phyloP scores from a whole-genome alignment of 2,888 invertebrate genomes.

The Lobophora halterata region DNA sequence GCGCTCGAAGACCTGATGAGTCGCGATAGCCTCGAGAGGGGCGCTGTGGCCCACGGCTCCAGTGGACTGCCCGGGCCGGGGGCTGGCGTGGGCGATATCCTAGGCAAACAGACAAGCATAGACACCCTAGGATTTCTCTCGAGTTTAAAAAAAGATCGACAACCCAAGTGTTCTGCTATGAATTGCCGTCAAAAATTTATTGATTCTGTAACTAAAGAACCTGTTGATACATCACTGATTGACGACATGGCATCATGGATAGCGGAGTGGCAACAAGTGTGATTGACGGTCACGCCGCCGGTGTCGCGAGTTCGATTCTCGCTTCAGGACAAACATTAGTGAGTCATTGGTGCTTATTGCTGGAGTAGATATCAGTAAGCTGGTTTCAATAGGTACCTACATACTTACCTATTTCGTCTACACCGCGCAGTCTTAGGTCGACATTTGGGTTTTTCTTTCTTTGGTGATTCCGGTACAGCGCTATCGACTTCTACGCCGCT shows the following conservation, averaged over 20 bases:
- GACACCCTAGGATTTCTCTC: background rate
- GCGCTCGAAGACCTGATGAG: slow-evolving; percentile 60
- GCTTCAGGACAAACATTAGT: no score
- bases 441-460: slow-evolving; percentile 39
- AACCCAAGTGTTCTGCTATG: no score
- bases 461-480: slow-evolving; percentile 44
- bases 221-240: no score
- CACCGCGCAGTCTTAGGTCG: slow-evolving; percentile 65
- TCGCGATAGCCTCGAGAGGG: slow-evolving; percentile 60
- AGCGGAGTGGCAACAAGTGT: no score
- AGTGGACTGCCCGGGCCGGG: slow-evolving; percentile 58
- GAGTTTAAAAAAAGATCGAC: no score
- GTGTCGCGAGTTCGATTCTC: no score
- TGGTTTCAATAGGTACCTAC: background rate
- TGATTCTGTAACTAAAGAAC: no score
- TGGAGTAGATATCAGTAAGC: no score
- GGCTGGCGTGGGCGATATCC: slow-evolving; percentile 57
- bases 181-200: no score
- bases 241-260: no score
- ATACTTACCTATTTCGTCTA: slow-evolving; percentile 54
- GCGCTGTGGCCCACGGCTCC: slow-evolving; percentile 72
- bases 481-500: slow-evolving; percentile 64
- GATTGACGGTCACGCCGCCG: no score
- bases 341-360: no score
- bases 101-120: slow-evolving; percentile 29